Base-by-base conservation (phyloP, 1,140 invertebrate species). In the Meteorus sp. region DNA sequence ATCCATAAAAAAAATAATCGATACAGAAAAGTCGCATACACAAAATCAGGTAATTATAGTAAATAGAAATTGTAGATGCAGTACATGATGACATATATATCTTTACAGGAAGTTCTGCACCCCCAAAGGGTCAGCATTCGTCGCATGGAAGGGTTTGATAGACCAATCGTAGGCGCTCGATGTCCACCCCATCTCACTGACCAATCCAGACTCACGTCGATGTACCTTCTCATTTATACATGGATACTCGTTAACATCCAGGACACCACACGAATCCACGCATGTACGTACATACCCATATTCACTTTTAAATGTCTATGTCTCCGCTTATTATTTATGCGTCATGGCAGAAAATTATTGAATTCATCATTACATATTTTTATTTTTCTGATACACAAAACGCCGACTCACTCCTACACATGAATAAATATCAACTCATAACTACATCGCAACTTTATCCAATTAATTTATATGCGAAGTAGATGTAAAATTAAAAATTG, bases 141-240 rank as follows among this genome's bases (percentile, higher is more conserved):
- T 50, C 53, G 60, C 45, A 59, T 61, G 60, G 59, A 71, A 74
- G 76, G 75, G 72, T 73, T 52, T 51, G 59, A 60, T 69, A 72
- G 68, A 71, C 78, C 77, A 80, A 80, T 80, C 68, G 63, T 33
- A 68, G 47, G 62, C 67, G 71, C 11, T 67, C 66, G 75, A 69
- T 70, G 68, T 70, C 69, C 76, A 73, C 71, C 71, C 64, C 52
- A 62, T 64, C 63, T 41, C 57, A 60, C 68, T 79, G 77, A 78
- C 78, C 78, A 80, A 79, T 80, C 70, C 71, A 77, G 67, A 58
- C 70, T 61, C 69, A 62, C 61, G 64, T 43, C 61, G 31, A 67
- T 51, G 50, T 67, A 62, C 63, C 57, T 65, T 62, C 47, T 66
- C 59, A 51, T 51, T 59, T 39, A 33, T n/a, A n/a, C n/a, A n/a